Percentiles rank a stretch among this genome's conserved stretches.
These are phyloP conservation scores for Erebia palarica DNA, from an alignment of 2,888 invertebrate genomes.

Conservation along the genomic window DNA sequence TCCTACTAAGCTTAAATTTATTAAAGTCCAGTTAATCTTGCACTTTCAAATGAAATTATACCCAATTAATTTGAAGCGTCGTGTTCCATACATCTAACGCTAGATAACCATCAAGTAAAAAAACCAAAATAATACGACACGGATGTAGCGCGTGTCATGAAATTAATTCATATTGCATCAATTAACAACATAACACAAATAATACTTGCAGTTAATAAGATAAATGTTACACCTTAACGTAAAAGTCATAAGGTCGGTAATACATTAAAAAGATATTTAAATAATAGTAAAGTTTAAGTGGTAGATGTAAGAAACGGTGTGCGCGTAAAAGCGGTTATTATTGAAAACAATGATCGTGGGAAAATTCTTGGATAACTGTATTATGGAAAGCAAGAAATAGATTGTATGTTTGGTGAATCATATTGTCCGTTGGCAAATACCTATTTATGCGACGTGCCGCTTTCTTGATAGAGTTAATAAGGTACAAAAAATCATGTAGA, in stretches of 20 bases:
- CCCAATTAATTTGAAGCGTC: slow-evolving; percentile 7
- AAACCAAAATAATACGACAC: slow-evolving; percentile 36
- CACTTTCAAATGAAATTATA: slow-evolving; percentile 17
- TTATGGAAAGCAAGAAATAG: slow-evolving; percentile 58
- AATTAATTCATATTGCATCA: slow-evolving; percentile 48
- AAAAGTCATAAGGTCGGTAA: slow-evolving; percentile 26
- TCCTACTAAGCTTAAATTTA: background rate
- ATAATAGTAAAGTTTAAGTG: slow-evolving; percentile 31
- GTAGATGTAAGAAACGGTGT: slow-evolving; percentile 44
- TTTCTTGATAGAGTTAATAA: slow-evolving; percentile 28
- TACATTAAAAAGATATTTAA: slow-evolving; percentile 14
- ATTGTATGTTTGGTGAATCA: slow-evolving; percentile 60
- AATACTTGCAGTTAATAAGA: slow-evolving; percentile 8
- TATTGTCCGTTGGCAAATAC: slow-evolving; percentile 34
- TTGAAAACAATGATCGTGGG: slow-evolving; percentile 70
- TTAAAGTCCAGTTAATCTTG: slow-evolving; percentile 4
- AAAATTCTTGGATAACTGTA: slow-evolving; percentile 67
- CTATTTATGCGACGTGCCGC: slow-evolving; percentile 25
- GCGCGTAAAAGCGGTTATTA: slow-evolving; percentile 50
- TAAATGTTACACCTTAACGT: slow-evolving; percentile 17
- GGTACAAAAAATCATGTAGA: background rate
- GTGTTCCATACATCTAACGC: slow-evolving; percentile 23
- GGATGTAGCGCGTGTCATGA: slow-evolving; percentile 50
- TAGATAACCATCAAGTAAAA: slow-evolving; percentile 35
- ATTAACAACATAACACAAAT: slow-evolving; percentile 42